Evolutionary conservation across 1,140 invertebrate genomes (phyloP), one percentile per base, ranked within the genome.

Genomic region (Trichomalopsis sarcophagae): DNA sequence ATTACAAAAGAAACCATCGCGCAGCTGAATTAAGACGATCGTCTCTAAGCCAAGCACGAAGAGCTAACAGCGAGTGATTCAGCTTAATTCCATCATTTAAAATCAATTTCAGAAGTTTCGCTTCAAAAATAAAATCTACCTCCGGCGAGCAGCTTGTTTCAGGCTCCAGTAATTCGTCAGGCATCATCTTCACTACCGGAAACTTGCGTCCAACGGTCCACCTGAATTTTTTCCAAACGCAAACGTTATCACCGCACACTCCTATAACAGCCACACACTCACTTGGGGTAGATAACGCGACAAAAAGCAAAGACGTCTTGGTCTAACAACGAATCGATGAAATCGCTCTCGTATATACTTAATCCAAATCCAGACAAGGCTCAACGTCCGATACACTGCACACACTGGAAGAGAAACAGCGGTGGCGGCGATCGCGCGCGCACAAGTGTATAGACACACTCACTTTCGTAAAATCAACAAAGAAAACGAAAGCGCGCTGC

Each of bases 391-490:
- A 50, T 68, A 68, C 9, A 17, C 66, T 4, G 66, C 62, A 23
- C 62, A 23, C n/a, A 50, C 2, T 1, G 47, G 2, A 17, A 50
- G 47, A 50, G 47, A 68, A 23, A 27, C 7, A 17, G 66, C 23
- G 7, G 66, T 68, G 1, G n/a, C 66, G 66, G n/a, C n/a, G 21
- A 21, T 2, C 21, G 6, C 21, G 66, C 9, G 66, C 66, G 14
- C 17, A 5, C 17, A 55, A 55, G 17, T 21, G 6, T 62, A 62
- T 62, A n/a, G 55, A 62, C 55, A 62, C 55, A 62, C 55, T n/a
- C 55, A 62, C 21, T 62, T 62, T 62, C 55, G 55, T 62, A 79
- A 79, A 66, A 80, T 68, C 7, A n/a, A 79, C 40, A 50, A 71
- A 47, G 68, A 81, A 71, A 47, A 40, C 68, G 23, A 81, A 71